Percentiles rank a stretch among this genome's conserved stretches.
phyloP scores from a whole-genome alignment of 2,888 invertebrate genomes.

The Stenodema calcarata region DNA sequence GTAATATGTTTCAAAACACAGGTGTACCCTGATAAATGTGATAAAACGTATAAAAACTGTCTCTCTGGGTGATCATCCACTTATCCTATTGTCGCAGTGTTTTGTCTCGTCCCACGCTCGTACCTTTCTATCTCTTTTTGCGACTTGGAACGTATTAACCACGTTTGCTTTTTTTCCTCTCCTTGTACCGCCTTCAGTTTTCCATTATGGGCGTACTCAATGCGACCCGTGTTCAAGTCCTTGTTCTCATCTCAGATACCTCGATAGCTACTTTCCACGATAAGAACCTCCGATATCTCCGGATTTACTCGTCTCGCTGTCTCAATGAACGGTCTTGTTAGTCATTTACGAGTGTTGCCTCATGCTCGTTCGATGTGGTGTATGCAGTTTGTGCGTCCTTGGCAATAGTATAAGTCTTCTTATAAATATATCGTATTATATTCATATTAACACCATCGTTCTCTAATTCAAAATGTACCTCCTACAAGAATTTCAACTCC shows the following conservation, averaged over 20 bases:
- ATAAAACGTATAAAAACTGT: background rate
- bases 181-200: constrained; percentile 8
- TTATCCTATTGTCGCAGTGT: background rate
- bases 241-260: background rate
- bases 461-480: too few species aligned
- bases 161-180: background rate
- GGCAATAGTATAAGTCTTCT: too few species aligned
- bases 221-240: background rate
- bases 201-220: constrained; percentile 9
- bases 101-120: constrained; percentile 3
- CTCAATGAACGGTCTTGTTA: background rate
- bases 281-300: background rate
- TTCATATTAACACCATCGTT: too few species aligned
- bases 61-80: background rate
- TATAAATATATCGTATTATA: too few species aligned
- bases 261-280: background rate
- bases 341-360: background rate
- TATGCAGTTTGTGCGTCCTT: too few species aligned
- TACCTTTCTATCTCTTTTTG: background rate
- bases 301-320: background rate
- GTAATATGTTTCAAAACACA: constrained; percentile 39
- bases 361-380: too few species aligned
- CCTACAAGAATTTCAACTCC: too few species aligned
- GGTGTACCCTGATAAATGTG: constrained; percentile 24
- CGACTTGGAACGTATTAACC: background rate